Evolutionary conservation across 2,797 vertebrate species (phyloP).

Genomic region (Eremophila alpestris): DNA sequence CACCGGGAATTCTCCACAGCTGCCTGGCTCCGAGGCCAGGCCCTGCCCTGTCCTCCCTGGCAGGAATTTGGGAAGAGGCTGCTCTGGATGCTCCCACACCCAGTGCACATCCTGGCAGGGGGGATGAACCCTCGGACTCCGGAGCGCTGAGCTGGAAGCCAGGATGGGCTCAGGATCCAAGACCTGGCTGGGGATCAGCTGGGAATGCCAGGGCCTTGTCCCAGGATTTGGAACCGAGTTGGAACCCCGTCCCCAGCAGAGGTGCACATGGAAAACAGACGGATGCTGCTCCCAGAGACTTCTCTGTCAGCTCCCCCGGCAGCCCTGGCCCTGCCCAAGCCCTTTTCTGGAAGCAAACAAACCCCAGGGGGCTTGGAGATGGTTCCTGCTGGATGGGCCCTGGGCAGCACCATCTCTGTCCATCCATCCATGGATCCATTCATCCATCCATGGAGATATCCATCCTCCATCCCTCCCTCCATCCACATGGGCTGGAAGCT

Average conservation of each 20-base stretch:
- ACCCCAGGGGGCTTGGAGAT: not conserved
- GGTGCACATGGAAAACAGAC: not conserved
- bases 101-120: rapidly evolving
- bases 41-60: not conserved
- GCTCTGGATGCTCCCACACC: not conserved
- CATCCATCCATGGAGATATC: not conserved
- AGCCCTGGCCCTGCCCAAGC: not conserved
- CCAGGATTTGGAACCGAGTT: rapidly evolving
- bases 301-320: not conserved
- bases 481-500: not conserved
- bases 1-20: not conserved
- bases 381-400: not conserved
- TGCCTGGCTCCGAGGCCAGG: rapidly evolving
- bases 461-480: not conserved
- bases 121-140: rapidly evolving
- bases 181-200: not conserved
- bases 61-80: not conserved
- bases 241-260: rapidly evolving
- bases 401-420: not conserved
- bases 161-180: not conserved
- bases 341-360: not conserved
- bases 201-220: not conserved
- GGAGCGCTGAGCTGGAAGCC: not conserved
- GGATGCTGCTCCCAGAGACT: not conserved
- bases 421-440: not conserved